Conservation (phyloP, 2,888 invertebrate genomes). For the Thysanoteuthis rhombus region DNA sequence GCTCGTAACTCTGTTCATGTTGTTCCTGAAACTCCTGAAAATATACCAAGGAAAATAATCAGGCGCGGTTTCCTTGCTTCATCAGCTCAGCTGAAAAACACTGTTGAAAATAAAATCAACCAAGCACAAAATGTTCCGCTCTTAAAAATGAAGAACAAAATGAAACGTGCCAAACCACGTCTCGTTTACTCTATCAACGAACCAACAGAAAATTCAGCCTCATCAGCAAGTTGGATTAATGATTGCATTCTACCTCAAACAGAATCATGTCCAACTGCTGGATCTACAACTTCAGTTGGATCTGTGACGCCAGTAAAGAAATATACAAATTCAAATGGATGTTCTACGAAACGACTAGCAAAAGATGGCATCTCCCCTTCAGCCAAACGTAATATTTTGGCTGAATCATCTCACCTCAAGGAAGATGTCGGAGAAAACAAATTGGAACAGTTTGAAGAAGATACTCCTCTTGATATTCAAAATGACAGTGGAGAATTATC, state of each 20-base stretch:
- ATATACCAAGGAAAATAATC: background rate
- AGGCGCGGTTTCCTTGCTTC: background rate
- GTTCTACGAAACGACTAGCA: slow-evolving; percentile 45
- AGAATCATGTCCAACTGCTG: background rate
- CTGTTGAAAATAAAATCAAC: background rate
- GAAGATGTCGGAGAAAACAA: background rate
- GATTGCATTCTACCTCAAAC: background rate
- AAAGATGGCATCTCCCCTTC: slow-evolving; percentile 47
- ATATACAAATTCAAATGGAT: background rate
- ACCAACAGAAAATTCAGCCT: background rate
- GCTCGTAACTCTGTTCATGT: background rate
- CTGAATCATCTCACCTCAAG: background rate
- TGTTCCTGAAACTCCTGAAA: background rate
- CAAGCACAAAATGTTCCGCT: background rate
- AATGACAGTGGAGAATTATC: background rate
- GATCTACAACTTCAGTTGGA: background rate
- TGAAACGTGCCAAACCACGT: background rate
- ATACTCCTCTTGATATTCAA: background rate
- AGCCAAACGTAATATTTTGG: slow-evolving; percentile 40
- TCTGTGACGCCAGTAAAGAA: slow-evolving; percentile 22
- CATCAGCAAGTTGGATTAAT: background rate
- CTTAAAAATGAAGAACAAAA: background rate
- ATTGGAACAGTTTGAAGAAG: background rate
- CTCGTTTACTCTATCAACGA: background rate
- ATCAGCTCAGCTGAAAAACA: background rate